These are phyloP conservation scores for Scolopax bukidnonensis DNA, from an alignment of 2,797 vertebrate species.

Conservation along the genomic window DNA sequence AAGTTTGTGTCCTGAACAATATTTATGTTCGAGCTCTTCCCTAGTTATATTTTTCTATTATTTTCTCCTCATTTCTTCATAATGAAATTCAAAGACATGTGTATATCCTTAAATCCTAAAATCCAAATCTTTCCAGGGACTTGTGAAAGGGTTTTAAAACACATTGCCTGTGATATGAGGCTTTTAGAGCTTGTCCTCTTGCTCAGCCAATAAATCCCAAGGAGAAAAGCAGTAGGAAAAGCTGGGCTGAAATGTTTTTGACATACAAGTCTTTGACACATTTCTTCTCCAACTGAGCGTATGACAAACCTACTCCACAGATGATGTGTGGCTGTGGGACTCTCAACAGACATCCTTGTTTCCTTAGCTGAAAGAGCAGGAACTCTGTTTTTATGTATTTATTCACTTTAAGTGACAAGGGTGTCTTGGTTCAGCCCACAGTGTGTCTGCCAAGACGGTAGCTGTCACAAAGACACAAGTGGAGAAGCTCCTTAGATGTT, in stretches of 20 bases:
- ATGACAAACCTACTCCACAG: not conserved
- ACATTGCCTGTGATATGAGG: fast-evolving
- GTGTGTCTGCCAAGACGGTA: fast-evolving
- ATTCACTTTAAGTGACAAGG: not conserved
- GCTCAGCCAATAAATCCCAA: not conserved
- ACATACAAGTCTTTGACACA: not conserved
- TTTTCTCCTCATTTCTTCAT: not conserved
- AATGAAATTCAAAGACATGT: not conserved
- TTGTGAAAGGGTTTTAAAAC: not conserved
- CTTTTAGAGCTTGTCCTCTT: not conserved
- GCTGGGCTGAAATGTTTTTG: not conserved
- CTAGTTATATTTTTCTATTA: not conserved
- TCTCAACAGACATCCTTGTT: not conserved
- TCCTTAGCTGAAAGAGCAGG: not conserved
- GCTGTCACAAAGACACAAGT: not conserved
- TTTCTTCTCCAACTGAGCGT: not conserved
- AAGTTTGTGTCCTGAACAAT: not conserved
- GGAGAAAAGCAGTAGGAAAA: not conserved
- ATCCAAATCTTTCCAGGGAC: fast-evolving
- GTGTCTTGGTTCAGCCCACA: fast-evolving
- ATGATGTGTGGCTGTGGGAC: not conserved
- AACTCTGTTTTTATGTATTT: not conserved
- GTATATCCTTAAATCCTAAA: not conserved
- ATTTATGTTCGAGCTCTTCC: not conserved
- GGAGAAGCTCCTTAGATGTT: not conserved